Evolutionary conservation across 2,888 invertebrate species (phyloP).

Genomic region (Allolobophora icterica): DNA sequence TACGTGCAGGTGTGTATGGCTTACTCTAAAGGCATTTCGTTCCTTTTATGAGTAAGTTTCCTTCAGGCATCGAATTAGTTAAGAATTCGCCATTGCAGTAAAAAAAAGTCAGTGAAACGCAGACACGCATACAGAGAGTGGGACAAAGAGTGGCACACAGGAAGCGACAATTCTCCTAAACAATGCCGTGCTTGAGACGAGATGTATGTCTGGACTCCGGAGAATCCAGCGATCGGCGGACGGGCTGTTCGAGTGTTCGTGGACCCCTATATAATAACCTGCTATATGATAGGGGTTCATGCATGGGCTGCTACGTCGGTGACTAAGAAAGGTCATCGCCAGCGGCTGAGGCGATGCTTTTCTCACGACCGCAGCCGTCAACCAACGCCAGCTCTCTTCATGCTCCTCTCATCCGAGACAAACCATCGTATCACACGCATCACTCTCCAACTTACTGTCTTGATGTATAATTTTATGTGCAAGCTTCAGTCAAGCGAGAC

Average conservation of each 20-base stretch:
- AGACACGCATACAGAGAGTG: background rate
- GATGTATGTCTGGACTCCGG: background rate
- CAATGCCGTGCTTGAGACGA: background rate
- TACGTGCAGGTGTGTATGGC: background rate
- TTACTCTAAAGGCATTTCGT: background rate
- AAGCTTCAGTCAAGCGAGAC: background rate
- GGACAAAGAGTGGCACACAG: background rate
- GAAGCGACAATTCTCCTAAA: background rate
- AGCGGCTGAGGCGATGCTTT: background rate
- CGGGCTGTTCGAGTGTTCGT: too few relatives aligned
- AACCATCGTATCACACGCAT: background rate
- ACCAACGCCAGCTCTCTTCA: background rate
- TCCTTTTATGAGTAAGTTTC: constrained; percentile 1
- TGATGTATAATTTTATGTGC: background rate
- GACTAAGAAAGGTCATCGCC: background rate
- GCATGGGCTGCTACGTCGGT: too few relatives aligned
- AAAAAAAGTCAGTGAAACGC: background rate
- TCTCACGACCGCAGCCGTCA: constrained; percentile 3
- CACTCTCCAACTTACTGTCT: background rate
- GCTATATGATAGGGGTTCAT: too few relatives aligned
- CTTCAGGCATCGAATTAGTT: background rate
- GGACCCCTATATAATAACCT: too few relatives aligned
- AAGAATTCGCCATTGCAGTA: background rate
- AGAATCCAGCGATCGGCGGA: background rate
- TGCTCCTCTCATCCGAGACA: constrained; percentile 4